Base-by-base conservation (phyloP, 2,113 vertebrate species). In the Cyanoramphus novaezelandiae region DNA sequence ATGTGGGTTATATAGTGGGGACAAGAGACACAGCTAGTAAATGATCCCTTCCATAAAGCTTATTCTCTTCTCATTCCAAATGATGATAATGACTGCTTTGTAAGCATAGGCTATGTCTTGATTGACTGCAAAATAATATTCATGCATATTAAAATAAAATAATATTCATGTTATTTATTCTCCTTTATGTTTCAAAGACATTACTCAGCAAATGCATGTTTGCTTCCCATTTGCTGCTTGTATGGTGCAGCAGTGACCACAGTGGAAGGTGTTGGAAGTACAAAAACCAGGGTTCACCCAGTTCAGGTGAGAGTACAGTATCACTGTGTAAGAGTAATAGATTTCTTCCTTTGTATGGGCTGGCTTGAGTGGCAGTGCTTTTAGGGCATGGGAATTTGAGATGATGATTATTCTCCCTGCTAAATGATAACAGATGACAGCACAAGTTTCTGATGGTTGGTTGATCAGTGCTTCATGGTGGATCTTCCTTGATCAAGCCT, bases 191-290 rank as follows among this genome's bases (percentile, higher is more conserved):
- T 88, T 63, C 49, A 68, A 97, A 99, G 98, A 57, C 98, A 99
- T 95, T 98, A 95, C 89, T 98, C 99, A 1, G 98, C 97, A 82
- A 98, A 98, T 46, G 97, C 98, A 44, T 99, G 98, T 86, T 97
- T 99, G 47, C 95, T 99, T 94, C 98, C 99, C 27, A 74, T 99
- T 75, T 98, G 98, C 71, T 98, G 98, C 65, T 96, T 99, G 12
- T 96, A 98, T 10, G 98, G 98, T 25, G 97, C 91, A 2, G 97
- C 98, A 2, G 94, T 99, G 91, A 98, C 98, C 87, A 99, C 98
- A 3, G 98, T 98, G 82, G 98, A 99, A 97, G 98, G 98, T 74
- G 67, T 98, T 64, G 98, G 98, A 94, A 98, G 94, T 98, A 98
- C 97, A 86, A 98, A 97, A 96, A 98, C 97, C 96, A 98, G 98